Evolutionary conservation across 35 echinoderm and acorn worm genomes (phyloP).

Genomic region (Lytechinus pictus): DNA sequence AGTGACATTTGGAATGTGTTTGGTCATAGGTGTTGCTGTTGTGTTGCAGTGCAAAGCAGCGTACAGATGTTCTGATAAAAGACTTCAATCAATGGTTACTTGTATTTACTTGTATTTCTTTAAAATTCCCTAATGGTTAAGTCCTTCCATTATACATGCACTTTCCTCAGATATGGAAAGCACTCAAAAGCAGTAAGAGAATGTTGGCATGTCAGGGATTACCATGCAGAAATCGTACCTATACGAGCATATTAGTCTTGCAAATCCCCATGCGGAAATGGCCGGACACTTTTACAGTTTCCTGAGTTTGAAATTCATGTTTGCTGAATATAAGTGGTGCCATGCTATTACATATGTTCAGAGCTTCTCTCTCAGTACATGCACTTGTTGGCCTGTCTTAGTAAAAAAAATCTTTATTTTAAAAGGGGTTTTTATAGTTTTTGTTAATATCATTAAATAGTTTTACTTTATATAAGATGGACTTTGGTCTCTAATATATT

Average conservation of each 20-base stretch:
- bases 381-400: too few relatives aligned
- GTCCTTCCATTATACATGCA: not conserved
- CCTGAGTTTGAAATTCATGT: not conserved
- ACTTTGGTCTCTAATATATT: too few relatives aligned
- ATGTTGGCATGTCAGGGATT: not conserved
- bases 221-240: not conserved
- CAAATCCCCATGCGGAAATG: not conserved
- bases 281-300: not conserved
- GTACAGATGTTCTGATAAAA: not conserved
- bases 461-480: too few relatives aligned
- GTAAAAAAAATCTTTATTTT: too few relatives aligned
- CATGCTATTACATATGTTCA: not conserved
- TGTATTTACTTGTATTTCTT: not conserved
- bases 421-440: too few relatives aligned
- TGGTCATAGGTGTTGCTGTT: not conserved
- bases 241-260: slow-evolving; percentile 4
- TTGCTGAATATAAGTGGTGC: not conserved
- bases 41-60: not conserved
- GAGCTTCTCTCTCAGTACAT: not conserved
- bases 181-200: not conserved
- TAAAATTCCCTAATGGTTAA: not conserved
- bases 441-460: too few relatives aligned
- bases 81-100: not conserved
- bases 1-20: too few relatives aligned
- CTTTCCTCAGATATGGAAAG: not conserved